phyloP scores from a whole-genome alignment of 1,140 invertebrate genomes.

The Neodiprion pinetum region DNA sequence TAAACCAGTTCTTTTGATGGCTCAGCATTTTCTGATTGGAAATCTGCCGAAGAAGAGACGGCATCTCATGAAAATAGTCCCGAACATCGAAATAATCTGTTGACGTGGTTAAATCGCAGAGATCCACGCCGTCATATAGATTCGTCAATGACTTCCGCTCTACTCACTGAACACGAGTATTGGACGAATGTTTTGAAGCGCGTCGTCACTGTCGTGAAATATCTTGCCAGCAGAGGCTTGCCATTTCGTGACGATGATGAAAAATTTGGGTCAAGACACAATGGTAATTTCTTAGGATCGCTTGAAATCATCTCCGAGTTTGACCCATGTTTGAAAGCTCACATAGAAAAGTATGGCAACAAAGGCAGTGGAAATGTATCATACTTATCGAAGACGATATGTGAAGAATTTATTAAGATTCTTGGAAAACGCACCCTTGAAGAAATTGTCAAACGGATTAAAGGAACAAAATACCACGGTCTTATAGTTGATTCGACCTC shows the following conservation, averaged over 20 bases:
- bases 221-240: slow-evolving; percentile 31
- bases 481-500: slow-evolving; percentile 39
- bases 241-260: slow-evolving; percentile 35
- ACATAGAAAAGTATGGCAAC: slow-evolving; percentile 32
- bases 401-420: slow-evolving; percentile 35
- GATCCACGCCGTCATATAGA: slow-evolving; percentile 26
- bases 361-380: slow-evolving; percentile 32
- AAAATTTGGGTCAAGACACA: slow-evolving; percentile 30
- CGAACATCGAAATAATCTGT: slow-evolving; percentile 27
- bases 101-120: slow-evolving; percentile 23
- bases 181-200: slow-evolving; percentile 38
- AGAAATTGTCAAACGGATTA: slow-evolving; percentile 29
- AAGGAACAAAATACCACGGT: slow-evolving; percentile 36
- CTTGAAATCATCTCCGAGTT: slow-evolving; percentile 35
- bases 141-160: slow-evolving; percentile 18
- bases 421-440: slow-evolving; percentile 29
- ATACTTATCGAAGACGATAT: slow-evolving; percentile 37
- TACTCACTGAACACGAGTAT: slow-evolving; percentile 31
- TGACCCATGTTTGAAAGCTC: slow-evolving; percentile 33
- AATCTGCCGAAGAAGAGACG: slow-evolving; percentile 32
- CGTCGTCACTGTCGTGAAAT: slow-evolving; percentile 37
- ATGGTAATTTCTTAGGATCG: slow-evolving; percentile 35
- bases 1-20: slow-evolving; percentile 27
- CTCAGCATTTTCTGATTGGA: slow-evolving; percentile 41
- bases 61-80: slow-evolving; percentile 36